Conservation (phyloP, 2,888 invertebrate species). For the Limnephilus auricula region DNA sequence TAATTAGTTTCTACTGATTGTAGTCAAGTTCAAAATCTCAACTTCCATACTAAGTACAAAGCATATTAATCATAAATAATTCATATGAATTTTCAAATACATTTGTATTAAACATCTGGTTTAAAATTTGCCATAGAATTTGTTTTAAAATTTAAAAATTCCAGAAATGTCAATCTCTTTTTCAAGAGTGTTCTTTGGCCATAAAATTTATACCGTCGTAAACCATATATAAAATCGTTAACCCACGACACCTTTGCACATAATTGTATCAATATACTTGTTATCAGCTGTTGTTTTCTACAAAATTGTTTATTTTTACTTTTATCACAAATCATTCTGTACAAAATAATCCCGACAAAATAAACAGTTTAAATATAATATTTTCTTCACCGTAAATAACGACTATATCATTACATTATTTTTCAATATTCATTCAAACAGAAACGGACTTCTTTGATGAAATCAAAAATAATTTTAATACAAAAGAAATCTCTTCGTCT, state of each 20-base stretch:
- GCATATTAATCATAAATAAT: neutral
- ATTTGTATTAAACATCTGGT: neutral
- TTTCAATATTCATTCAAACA: neutral
- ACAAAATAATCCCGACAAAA: neutral
- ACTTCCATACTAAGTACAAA: neutral
- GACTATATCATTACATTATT: neutral
- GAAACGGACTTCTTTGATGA: neutral
- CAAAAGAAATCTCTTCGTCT: neutral
- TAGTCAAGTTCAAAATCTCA: neutral
- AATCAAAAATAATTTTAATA: neutral
- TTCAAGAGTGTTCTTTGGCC: neutral
- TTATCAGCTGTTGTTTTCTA: neutral
- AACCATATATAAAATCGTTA: neutral
- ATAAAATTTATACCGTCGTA: neutral
- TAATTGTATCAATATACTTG: neutral
- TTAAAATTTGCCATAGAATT: neutral
- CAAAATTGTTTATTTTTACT: neutral
- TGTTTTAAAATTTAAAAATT: neutral
- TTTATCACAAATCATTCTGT: neutral
- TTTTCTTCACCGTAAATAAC: neutral
- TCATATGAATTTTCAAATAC: neutral
- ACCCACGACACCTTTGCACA: neutral
- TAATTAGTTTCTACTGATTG: neutral
- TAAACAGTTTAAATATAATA: neutral
- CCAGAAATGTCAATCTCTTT: neutral